Evolutionary conservation across 2,888 invertebrate species (phyloP), one percentile per base, ranked within the genome.

Genomic region (Anthoptus insignis): DNA sequence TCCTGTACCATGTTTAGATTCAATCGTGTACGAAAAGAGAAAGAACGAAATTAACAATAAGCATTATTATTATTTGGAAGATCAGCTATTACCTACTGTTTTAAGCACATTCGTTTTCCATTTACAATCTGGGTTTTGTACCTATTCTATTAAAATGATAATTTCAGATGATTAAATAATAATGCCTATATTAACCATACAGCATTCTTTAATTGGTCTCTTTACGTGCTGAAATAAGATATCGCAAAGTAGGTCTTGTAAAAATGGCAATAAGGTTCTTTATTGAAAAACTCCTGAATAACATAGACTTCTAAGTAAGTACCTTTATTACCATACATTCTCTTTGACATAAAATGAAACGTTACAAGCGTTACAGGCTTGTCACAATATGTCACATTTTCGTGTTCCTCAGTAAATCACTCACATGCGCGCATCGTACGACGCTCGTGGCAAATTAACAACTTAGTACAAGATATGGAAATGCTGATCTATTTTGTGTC

Each of bases 301-400:
- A 19, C 9, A 3, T 42, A 19, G 16, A 11, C 42, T 42, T 11
- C 1, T 9, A 42, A 42, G 42, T 42, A 11, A 19, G 19, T 9
- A 42, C 19, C 42, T 42, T 42, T 42, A 42, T 42, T 42, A 42
- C 42, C 42, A 42, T 42, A 42, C 42, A 42, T 42, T 42, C 42
- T 42, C 42, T 19, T 42, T 42, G 42, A 42, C 42, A 42, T 19
- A 42, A 11, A 42, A 42, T 42, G 42, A 42, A 42, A 42, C 37
- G 22, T 54, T 54, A 54, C 54, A 54, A 14, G 9, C 54, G 54
- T 66, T 59, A 59, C 64, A 19, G 21, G 52, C 50, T 34, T 69
- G 73, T 73, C 73, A 72, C 65, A 72, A 70, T 69, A 69, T 68
- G 72, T 71, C 72, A 72, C 66, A 65, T 53, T 42, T 65, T 68